A percentile compares a stretch with the other conserved stretches of the same genome.
Evolutionary conservation across 2,113 vertebrate species (phyloP).

Genomic region (Alosa alosa): DNA sequence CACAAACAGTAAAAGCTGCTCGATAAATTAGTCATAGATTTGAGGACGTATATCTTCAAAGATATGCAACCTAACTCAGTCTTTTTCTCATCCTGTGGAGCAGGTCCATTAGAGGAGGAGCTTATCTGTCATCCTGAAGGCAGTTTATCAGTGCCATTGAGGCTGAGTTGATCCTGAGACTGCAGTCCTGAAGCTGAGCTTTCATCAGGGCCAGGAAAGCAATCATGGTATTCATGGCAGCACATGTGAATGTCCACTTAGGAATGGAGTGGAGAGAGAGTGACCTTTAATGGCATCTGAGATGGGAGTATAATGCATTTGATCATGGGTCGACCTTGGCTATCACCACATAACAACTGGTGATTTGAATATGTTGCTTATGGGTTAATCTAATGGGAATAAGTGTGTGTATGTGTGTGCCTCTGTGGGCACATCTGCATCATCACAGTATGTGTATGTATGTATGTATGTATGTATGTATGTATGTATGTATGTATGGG

Average conservation of each 20-base stretch:
- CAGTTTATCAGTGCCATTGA: not conserved
- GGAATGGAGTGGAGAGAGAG: not conserved
- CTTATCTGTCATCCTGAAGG: not conserved
- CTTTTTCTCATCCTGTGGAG: not conserved
- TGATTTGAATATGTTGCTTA: not conserved
- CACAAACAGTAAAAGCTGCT: not conserved
- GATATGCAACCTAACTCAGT: not conserved
- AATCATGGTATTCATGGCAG: not conserved
- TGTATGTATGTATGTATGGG: not conserved
- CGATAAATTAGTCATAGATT: not conserved
- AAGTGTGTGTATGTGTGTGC: not conserved
- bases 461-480: not conserved
- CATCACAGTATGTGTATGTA: not conserved
- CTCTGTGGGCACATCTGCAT: not conserved
- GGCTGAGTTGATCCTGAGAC: not conserved
- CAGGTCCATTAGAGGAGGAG: not conserved
- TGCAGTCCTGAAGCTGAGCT: not conserved
- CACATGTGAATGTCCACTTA: not conserved
- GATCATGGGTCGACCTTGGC: constrained; percentile 24
- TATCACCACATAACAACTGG: not conserved
- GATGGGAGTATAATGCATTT: constrained; percentile 22
- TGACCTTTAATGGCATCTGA: constrained; percentile 16
- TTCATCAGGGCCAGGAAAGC: not conserved
- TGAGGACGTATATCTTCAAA: not conserved
- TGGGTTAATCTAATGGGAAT: not conserved